Base-by-base conservation (phyloP, 1,140 invertebrate species). In the Ceratoteleas bidentatus region DNA sequence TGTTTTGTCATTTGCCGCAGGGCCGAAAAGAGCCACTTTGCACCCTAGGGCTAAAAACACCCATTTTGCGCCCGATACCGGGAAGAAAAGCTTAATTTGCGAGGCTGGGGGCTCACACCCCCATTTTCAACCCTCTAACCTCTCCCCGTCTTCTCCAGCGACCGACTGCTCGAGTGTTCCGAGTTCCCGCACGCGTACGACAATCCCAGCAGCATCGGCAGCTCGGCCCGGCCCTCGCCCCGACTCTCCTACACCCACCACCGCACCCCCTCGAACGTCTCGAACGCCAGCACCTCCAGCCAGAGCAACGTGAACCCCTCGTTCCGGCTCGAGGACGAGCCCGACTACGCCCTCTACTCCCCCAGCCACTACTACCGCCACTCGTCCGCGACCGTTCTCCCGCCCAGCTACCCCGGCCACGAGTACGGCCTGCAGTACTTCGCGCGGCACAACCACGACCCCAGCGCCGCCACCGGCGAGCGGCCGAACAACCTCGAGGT, bases 401-500 rank as follows among this genome's bases (percentile, higher is more conserved):
- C 11, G 52, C 57, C 86, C 0, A 84, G 45, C 45, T 56, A 87
- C 33, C 65, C 85, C 77, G 90, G 86, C 75, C 87, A 88, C 43
- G 90, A 92, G 14, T 91, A 92, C 9, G 90, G 89, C 14, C 91
- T 89, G 43, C 91, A 89, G 83, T 93, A 88, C 86, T 86, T 91
- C 40, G 88, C 92, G 14, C 88, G 94, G 33, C 93, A 94, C n/a
- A n/a, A n/a, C 72, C 94, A 94, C 7, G 92, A 93, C 56, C 93
- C 93, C 5, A 88, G 87, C 69, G 85, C 88, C 14, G 89, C 85
- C 24, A 87, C 89, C 0, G 90, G 92, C n/a, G 95, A 96, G 58
- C 90, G 96, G 40, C 96, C 96, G 0, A 94, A 92, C 0, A 96
- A 95, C 75, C 87, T 97, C 8, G 96, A 94, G 58, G 93, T 91